Evolutionary conservation across 2,797 vertebrate species (phyloP).

Genomic region (Megaceryle alcyon): DNA sequence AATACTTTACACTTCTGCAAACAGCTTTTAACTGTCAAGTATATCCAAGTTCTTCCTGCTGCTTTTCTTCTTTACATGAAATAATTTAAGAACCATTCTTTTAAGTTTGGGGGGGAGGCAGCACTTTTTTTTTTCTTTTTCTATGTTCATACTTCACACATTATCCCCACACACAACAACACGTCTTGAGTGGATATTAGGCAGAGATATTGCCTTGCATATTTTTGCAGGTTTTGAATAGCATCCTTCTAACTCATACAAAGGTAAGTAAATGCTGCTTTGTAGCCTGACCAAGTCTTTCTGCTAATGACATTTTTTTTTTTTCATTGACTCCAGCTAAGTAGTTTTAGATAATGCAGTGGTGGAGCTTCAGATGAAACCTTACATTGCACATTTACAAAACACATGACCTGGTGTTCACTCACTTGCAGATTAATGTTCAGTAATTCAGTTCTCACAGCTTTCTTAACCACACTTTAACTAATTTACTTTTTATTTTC

Average conservation of each 20-base stretch:
- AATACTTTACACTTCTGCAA: constrained; percentile 32
- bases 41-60: constrained; percentile 33
- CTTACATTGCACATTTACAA: neutral
- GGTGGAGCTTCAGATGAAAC: neutral
- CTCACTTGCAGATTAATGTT: neutral
- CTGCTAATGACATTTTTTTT: neutral
- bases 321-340: constrained; percentile 4
- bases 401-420: neutral
- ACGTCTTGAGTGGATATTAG: neutral
- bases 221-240: constrained; percentile 69
- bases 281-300: constrained; percentile 23
- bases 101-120: neutral
- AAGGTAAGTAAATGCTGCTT: constrained; percentile 70
- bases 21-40: constrained; percentile 43
- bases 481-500: neutral
- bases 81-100: constrained; percentile 31
- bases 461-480: neutral
- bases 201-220: constrained; percentile 33
- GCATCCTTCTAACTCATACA: constrained; percentile 14
- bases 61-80: constrained; percentile 27
- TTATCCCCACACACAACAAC: constrained; percentile 19
- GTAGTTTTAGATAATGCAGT: neutral
- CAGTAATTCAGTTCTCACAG: neutral
- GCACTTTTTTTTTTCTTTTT: neutral
- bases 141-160: constrained; percentile 13